A percentile compares a stretch with the other conserved stretches of the same genome.
phyloP scores from a whole-genome alignment of 2,888 invertebrate genomes.

The Bugulina stolonifera region DNA sequence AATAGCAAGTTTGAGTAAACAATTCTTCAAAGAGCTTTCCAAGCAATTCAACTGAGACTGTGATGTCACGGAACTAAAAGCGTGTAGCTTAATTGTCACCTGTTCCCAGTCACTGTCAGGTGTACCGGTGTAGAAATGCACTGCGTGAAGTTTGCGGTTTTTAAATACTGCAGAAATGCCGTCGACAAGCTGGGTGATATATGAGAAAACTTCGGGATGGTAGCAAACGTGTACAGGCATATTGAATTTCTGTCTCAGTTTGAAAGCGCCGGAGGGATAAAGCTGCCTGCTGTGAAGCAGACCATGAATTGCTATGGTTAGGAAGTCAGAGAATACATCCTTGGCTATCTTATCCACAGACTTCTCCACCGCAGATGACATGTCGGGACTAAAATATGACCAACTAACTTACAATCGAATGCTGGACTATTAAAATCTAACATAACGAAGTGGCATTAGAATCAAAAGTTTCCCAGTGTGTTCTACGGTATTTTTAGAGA shows the following conservation, averaged over 20 bases:
- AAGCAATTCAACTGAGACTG: background rate
- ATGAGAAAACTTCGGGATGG: conserved; percentile 27
- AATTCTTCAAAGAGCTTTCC: background rate
- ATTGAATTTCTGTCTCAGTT: conserved; percentile 29
- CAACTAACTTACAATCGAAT: too few species aligned
- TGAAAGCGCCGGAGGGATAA: conserved; percentile 29
- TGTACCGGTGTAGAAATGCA: background rate
- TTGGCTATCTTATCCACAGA: background rate
- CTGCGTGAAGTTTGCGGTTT: background rate
- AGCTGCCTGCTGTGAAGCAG: conserved; percentile 29
- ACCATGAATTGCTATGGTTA: conserved; percentile 23
- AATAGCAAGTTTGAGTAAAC: conserved; percentile 16
- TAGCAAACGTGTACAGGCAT: conserved; percentile 29
- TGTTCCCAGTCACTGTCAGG: background rate
- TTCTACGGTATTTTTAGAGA: too few species aligned
- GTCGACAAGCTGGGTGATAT: conserved; percentile 59
- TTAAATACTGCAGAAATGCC: conserved; percentile 59
- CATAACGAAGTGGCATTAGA: too few species aligned
- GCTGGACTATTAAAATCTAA: too few species aligned
- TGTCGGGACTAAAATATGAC: too few species aligned
- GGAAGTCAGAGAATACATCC: conserved; percentile 22
- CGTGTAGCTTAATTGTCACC: background rate
- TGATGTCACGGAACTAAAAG: background rate
- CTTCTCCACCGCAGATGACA: too few species aligned
- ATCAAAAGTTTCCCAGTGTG: too few species aligned